phyloP scores from a whole-genome alignment of 30 jellyfish, hydroid and myxozoan species.

The Aurelia aurita region DNA sequence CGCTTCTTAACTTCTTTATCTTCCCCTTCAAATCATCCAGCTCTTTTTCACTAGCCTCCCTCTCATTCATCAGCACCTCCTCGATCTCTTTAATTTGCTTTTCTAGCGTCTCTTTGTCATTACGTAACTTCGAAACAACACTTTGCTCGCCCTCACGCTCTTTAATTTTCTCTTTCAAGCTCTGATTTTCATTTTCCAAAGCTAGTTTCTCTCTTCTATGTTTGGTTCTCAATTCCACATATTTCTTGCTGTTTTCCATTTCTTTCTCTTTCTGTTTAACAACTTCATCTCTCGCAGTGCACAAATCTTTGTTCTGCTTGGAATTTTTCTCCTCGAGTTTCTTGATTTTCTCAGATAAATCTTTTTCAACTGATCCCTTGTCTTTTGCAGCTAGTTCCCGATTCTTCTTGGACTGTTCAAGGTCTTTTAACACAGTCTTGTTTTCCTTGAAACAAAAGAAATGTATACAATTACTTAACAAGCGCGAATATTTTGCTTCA shows the following conservation, averaged over 20 bases:
- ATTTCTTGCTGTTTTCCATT: slow-evolving; percentile 8
- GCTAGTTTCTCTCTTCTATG: not conserved
- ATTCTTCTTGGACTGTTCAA: not conserved
- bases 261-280: not conserved
- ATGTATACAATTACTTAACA: not conserved
- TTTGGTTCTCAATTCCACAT: slow-evolving; percentile 8
- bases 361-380: slow-evolving; percentile 9
- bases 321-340: slow-evolving; percentile 41
- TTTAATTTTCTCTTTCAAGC: slow-evolving; percentile 16
- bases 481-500: no score
- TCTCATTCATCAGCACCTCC: slow-evolving; percentile 43
- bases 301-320: not conserved
- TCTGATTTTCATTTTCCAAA: slow-evolving; percentile 17
- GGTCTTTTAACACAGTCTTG: not conserved
- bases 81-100: slow-evolving; percentile 51
- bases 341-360: not conserved
- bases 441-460: slow-evolving; percentile 10
- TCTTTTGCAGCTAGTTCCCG: not conserved
- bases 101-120: slow-evolving; percentile 42
- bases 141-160: slow-evolving; percentile 7
- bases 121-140: not conserved
- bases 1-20: slow-evolving; percentile 6
- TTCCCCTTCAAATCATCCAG: slow-evolving; percentile 22
- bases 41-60: slow-evolving; percentile 29
- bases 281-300: slow-evolving; percentile 11